Evolutionary conservation across 23 tunicate genomes (phyloP).

Genomic region (Ciona savignyi): DNA sequence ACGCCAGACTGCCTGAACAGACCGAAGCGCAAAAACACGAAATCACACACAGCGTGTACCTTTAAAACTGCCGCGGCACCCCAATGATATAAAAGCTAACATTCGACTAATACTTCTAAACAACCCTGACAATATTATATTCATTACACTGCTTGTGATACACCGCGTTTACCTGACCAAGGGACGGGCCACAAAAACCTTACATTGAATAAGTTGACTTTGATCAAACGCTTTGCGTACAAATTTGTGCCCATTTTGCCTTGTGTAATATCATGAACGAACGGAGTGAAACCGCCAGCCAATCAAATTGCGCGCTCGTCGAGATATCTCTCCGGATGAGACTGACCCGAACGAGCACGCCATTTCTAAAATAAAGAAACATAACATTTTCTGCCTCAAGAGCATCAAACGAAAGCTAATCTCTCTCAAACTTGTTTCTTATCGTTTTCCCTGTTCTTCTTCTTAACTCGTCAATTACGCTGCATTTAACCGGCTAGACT

Average conservation of each 20-base stretch:
- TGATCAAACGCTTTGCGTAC: slow-evolving; percentile 64
- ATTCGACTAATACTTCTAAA: slow-evolving; percentile 9
- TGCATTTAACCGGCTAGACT: no score
- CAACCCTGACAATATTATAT: neutral
- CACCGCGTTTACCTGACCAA: neutral
- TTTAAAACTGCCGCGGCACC: slow-evolving; percentile 23
- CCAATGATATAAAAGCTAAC: neutral
- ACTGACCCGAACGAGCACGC: slow-evolving; percentile 34
- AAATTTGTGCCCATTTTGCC: slow-evolving; percentile 54
- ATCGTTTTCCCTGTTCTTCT: no score
- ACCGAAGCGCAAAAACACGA: slow-evolving; percentile 5
- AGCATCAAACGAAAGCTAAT: no score
- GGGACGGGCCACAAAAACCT: neutral
- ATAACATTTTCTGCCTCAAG: no score
- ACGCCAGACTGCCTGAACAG: slow-evolving; percentile 16
- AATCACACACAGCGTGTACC: neutral
- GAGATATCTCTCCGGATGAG: slow-evolving; percentile 33
- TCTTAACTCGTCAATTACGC: no score
- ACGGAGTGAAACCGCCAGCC: slow-evolving; percentile 32
- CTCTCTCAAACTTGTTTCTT: no score
- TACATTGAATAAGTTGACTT: slow-evolving; percentile 45
- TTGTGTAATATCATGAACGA: slow-evolving; percentile 40
- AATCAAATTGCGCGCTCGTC: no score
- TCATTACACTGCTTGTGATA: neutral
- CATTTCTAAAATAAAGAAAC: slow-evolving; percentile 49